These are phyloP conservation scores for Madoqua kirkii DNA, from an alignment of 2,113 vertebrate genomes.

Conservation along the genomic window DNA sequence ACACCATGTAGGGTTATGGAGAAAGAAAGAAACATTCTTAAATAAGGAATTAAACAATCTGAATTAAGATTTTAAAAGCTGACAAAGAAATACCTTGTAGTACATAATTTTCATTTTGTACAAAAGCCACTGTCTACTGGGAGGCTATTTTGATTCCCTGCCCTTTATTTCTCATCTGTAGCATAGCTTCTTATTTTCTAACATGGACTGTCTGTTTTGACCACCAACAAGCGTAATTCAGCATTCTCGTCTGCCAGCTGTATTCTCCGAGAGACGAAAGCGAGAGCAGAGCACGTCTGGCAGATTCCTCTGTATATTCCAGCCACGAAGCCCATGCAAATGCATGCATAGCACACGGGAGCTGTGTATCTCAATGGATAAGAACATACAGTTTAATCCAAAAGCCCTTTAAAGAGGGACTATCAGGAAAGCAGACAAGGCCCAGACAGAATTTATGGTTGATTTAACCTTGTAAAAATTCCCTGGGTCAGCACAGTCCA, in stretches of 20 bases:
- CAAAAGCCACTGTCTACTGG: neutral
- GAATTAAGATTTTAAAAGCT: neutral
- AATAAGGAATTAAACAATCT: neutral
- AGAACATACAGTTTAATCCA: neutral
- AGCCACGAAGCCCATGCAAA: accelerated
- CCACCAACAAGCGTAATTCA: neutral
- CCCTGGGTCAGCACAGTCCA: conserved; percentile 44
- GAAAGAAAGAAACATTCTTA: neutral
- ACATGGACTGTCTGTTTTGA: neutral
- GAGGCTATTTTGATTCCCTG: neutral
- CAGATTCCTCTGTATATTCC: neutral
- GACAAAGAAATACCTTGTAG: neutral
- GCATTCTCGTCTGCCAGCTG: neutral
- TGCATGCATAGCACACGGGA: accelerated
- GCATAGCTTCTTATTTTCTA: neutral
- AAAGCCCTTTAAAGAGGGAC: neutral
- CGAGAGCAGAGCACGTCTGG: neutral
- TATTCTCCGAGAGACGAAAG: neutral
- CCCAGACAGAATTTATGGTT: conserved; percentile 42
- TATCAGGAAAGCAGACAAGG: conserved; percentile 3
- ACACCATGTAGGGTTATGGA: neutral
- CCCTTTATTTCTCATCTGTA: neutral
- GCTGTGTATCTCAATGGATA: neutral
- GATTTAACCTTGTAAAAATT: conserved; percentile 65
- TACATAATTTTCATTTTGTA: neutral